A percentile compares a stretch with the other conserved stretches of the same genome.
These are phyloP conservation scores for Papilio machaon DNA, from an alignment of 1,140 invertebrate species.

Conservation along the genomic window DNA sequence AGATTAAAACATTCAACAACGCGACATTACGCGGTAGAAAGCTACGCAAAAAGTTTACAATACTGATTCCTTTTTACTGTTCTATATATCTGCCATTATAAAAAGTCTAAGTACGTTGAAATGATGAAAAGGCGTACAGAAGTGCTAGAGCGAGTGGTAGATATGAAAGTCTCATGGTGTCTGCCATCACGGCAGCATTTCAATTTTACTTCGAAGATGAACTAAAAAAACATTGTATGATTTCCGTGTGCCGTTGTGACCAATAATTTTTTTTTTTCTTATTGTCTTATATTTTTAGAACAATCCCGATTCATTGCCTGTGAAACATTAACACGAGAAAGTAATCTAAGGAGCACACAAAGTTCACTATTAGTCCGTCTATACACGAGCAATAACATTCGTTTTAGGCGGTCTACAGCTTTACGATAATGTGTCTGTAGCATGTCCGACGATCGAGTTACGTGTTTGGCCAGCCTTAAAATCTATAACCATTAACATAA, in stretches of 20 bases:
- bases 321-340: conserved; percentile 21
- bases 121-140: no score
- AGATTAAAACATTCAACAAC: no score
- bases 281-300: neutral
- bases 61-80: no score
- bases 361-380: conserved; percentile 28
- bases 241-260: neutral
- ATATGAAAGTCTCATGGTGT: no score
- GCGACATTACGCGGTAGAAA: no score
- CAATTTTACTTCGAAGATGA: no score
- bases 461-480: conserved; percentile 40
- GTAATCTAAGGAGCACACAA: conserved; percentile 15
- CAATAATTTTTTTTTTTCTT: neutral
- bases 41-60: no score
- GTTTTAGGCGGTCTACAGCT: conserved; percentile 36
- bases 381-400: conserved; percentile 33
- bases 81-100: no score
- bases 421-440: conserved; percentile 43
- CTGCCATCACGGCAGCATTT: no score
- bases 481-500: conserved; percentile 39
- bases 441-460: conserved; percentile 43
- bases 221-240: neutral
- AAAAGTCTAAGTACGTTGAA: no score
- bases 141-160: no score
- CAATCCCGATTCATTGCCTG: neutral